phyloP scores from a whole-genome alignment of 2,113 vertebrate genomes.

The Eupsittula cactorum region DNA sequence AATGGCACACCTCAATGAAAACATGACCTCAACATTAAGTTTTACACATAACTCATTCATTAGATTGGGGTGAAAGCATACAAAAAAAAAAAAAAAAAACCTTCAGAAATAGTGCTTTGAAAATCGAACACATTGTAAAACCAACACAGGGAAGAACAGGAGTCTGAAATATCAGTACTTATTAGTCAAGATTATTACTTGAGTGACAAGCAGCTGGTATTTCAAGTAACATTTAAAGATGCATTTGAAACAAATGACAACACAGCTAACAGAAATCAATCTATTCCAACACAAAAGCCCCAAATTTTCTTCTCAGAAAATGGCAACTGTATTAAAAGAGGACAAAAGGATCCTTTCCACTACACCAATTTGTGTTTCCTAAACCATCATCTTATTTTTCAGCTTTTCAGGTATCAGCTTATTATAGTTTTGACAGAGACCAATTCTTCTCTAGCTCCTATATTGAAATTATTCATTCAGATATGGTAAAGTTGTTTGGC shows the following conservation, averaged over 20 bases:
- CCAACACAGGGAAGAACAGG: not conserved
- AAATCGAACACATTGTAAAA: not conserved
- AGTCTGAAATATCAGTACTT: not conserved
- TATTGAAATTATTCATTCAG: not conserved
- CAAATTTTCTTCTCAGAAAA: not conserved
- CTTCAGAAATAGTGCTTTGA: not conserved
- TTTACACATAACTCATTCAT: not conserved
- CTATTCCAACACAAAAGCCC: not conserved
- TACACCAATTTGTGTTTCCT: not conserved
- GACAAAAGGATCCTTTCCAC: not conserved
- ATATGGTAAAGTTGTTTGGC: not conserved
- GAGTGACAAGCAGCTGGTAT: not conserved
- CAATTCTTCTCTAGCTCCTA: not conserved
- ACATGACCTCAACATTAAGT: not conserved
- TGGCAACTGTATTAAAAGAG: not conserved
- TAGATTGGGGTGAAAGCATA: not conserved
- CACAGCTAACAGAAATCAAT: not conserved
- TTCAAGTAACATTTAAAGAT: constrained; percentile 3
- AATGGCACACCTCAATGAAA: not conserved
- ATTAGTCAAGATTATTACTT: not conserved
- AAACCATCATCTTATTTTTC: not conserved
- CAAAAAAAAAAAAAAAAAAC: not conserved
- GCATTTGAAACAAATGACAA: not conserved
- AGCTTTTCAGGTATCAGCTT: not conserved
- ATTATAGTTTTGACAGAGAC: not conserved